phyloP scores from a whole-genome alignment of 2,888 invertebrate genomes.

The Criorhina ranunculi region DNA sequence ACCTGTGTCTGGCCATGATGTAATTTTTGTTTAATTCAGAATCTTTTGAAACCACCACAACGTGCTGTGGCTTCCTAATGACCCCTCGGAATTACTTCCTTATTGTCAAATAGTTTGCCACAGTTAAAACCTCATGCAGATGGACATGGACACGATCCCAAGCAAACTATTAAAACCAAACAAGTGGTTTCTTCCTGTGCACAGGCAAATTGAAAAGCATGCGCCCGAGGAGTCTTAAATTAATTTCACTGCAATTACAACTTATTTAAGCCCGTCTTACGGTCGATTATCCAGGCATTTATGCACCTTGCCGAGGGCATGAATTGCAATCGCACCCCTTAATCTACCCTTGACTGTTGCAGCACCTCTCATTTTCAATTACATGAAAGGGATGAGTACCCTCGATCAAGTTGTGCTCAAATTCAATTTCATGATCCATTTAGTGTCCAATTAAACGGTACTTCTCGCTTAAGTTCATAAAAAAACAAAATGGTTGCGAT shows the following conservation, averaged over 20 bases:
- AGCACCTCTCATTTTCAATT: conserved; percentile 39
- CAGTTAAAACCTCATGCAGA: no score
- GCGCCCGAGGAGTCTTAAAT: conserved; percentile 29
- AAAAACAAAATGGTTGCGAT: conserved; percentile 20
- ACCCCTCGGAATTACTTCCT: no score
- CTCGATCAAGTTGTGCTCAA: not conserved
- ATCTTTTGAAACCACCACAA: no score
- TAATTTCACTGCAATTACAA: conserved; percentile 63
- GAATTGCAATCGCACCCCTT: conserved; percentile 42
- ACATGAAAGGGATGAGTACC: conserved; percentile 38
- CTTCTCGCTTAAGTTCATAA: no score
- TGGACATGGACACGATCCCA: no score
- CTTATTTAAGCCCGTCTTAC: conserved; percentile 52
- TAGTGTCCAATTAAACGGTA: conserved; percentile 5
- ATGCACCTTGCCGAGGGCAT: conserved; percentile 65
- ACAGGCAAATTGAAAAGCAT: not conserved
- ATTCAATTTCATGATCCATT: conserved; percentile 29
- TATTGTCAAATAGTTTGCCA: no score
- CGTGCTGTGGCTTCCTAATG: no score
- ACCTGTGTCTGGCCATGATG: no score
- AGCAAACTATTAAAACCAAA: no score
- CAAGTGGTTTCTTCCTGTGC: not conserved
- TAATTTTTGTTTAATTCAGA: no score
- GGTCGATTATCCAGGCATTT: conserved; percentile 55
- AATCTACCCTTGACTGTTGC: conserved; percentile 62